Evolutionary conservation across 2,113 vertebrate genomes (phyloP), one percentile per base, ranked within the genome.

Genomic region (Poeciliopsis occidentalis): DNA sequence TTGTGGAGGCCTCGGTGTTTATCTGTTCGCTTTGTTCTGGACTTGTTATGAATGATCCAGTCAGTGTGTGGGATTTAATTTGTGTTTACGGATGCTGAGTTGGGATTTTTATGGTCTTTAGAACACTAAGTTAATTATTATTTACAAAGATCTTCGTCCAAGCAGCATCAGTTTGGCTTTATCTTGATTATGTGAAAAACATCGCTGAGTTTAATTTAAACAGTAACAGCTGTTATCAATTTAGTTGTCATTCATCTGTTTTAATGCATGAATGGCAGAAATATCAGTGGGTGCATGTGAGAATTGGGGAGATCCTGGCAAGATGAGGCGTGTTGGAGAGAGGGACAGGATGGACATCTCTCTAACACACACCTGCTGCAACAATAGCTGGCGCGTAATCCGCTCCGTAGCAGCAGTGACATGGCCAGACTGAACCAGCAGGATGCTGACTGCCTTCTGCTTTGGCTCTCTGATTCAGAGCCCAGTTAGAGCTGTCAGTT

Each of bases 281-380:
- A 71, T 83, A 87, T 88, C 73, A 78, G 66, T 66, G 79, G 67
- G 78, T 81, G 78, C 71, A 61, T 81, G 71, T 70, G 89, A 12
- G 84, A 79, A 69, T 82, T 84, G 89, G 91, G 73, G 77, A 44
- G 64, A 88, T 67, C 71, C 34, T 83, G 73, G 79, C 79, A 82
- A 82, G 87, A 87, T 77, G 81, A 78, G 77, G 74, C 37, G 60
- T 83, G 81, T 73, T 44, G 3, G 61, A 80, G 69, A 78, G 67
- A 64, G 3, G 19, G 73, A 19, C 12, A 57, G 57, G 26, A 60
- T 32, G 51, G 51, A 71, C 62, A 69, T 32, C 17, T 37, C 34
- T 37, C 34, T 3, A 37, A 78, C 83, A 67, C 54, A 78, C 75
- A 84, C 13, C 57, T 68, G 71, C 70, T 41, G 60, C 51, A 78